Evolutionary conservation across 1,140 invertebrate species (phyloP).

Genomic region (Plodia interpunctella): DNA sequence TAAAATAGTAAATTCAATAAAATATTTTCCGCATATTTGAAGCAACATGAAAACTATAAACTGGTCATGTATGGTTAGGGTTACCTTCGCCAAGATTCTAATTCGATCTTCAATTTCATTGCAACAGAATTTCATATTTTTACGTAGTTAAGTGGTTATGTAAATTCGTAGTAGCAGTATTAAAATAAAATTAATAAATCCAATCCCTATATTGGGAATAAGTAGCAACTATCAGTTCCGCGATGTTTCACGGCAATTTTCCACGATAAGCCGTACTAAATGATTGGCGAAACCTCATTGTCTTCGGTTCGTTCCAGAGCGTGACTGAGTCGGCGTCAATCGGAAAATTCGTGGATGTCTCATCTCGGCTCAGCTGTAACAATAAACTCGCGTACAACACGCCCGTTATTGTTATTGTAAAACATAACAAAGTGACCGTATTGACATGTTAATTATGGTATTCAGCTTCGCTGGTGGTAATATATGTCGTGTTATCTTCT

Average conservation of each 20-base stretch:
- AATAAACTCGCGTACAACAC: constrained; percentile 20
- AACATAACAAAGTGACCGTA: not conserved
- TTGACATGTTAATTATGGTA: not conserved
- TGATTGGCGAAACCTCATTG: constrained; percentile 8
- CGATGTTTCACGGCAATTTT: not conserved
- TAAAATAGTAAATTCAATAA: too few relatives aligned
- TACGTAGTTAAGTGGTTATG: too few relatives aligned
- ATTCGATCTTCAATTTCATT: too few relatives aligned
- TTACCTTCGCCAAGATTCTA: too few relatives aligned
- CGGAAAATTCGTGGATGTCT: not conserved
- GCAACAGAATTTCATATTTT: too few relatives aligned
- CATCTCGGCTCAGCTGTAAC: constrained; percentile 16
- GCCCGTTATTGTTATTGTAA: not conserved
- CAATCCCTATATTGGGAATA: too few relatives aligned
- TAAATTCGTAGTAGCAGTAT: too few relatives aligned
- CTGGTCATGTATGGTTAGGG: too few relatives aligned
- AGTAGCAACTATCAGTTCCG: not conserved
- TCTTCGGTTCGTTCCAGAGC: not conserved
- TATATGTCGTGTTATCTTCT: not conserved
- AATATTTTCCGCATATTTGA: too few relatives aligned
- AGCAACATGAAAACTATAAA: too few relatives aligned
- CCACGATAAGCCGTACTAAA: constrained; percentile 3
- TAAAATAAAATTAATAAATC: too few relatives aligned
- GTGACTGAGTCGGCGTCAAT: not conserved
- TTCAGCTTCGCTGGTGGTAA: not conserved